phyloP scores from a whole-genome alignment of 2,797 vertebrate species.

The Erethizon dorsatum region DNA sequence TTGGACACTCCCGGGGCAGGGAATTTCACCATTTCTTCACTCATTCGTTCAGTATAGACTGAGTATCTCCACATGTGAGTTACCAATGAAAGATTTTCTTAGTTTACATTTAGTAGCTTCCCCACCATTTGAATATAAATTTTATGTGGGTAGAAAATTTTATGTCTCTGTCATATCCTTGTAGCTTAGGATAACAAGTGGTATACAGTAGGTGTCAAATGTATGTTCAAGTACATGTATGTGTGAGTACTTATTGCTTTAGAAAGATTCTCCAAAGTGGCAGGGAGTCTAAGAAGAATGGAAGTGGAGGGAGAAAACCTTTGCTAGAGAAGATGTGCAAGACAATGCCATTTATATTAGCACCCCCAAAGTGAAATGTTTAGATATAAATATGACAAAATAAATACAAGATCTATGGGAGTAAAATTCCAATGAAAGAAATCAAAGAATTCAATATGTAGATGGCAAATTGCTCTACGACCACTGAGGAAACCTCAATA shows the following conservation, averaged over 20 bases:
- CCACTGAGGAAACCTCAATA: not conserved
- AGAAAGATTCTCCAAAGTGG: not conserved
- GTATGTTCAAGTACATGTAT: not conserved
- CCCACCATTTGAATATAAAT: not conserved
- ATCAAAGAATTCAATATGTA: not conserved
- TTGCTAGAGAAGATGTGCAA: not conserved
- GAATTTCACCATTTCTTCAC: not conserved
- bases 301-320: not conserved
- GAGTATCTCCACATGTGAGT: not conserved
- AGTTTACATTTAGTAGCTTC: not conserved
- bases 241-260: not conserved
- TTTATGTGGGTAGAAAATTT: not conserved
- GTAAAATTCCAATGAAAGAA: not conserved
- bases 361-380: not conserved
- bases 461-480: not conserved
- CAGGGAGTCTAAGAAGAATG: not conserved
- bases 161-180: not conserved
- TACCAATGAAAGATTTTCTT: not conserved
- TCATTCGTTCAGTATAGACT: not conserved
- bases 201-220: not conserved
- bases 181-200: conserved; percentile 4
- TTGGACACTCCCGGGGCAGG: not conserved
- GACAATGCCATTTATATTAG: not conserved
- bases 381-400: not conserved
- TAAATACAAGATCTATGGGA: not conserved